Evolutionary conservation across 2,797 vertebrate species (phyloP).

Genomic region (Bradypus variegatus): DNA sequence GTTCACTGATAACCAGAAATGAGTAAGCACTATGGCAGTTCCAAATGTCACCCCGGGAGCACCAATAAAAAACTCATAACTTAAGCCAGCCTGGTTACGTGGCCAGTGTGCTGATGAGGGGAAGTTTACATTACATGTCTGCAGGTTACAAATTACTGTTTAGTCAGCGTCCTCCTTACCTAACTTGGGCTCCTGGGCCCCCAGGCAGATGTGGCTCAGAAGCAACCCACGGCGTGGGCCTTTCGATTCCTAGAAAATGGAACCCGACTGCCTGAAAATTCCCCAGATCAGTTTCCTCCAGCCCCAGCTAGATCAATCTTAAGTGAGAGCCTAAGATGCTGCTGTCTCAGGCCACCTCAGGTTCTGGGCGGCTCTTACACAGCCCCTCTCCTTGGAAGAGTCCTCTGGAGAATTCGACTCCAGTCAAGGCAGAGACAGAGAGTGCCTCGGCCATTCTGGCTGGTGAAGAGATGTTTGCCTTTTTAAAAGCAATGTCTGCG

Average conservation of each 20-base stretch:
- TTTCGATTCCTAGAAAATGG: background rate
- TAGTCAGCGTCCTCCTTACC: background rate
- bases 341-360: background rate
- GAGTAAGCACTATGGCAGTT: slow-evolving; percentile 67
- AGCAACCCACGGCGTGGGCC: background rate
- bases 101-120: slow-evolving; percentile 45
- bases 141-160: background rate
- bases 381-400: background rate
- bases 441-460: background rate
- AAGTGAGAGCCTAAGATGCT: fast-evolving
- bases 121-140: slow-evolving; percentile 36
- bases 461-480: background rate
- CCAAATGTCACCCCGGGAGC: slow-evolving; percentile 65
- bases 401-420: too few relatives aligned
- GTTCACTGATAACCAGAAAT: slow-evolving; percentile 75
- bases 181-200: background rate
- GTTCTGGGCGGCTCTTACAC: background rate
- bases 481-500: background rate
- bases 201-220: background rate
- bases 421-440: background rate
- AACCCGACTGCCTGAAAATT: background rate
- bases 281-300: background rate
- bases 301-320: background rate
- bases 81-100: slow-evolving; percentile 61
- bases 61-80: slow-evolving; percentile 77